A percentile compares a stretch with the other conserved stretches of the same genome.
These are phyloP conservation scores for Dendrophyllia cribrosa DNA, from an alignment of 64 coral and sea anemone species.

Conservation along the genomic window DNA sequence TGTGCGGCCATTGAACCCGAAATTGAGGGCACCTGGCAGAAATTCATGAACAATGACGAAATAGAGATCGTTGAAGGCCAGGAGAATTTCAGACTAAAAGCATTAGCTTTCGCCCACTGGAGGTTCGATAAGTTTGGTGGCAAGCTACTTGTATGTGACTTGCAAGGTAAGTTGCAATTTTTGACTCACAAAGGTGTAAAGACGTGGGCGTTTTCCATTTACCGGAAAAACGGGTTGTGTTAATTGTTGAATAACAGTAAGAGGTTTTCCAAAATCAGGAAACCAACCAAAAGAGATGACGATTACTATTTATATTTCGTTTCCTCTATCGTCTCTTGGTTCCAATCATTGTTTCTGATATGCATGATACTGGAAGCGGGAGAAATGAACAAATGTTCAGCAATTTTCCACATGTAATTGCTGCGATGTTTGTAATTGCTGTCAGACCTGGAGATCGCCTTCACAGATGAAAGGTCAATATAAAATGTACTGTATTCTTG, in stretches of 20 bases:
- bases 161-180: background rate
- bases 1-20: background rate
- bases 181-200: background rate
- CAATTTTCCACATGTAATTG: background rate
- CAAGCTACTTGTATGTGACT: background rate
- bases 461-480: background rate
- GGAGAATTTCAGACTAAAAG: background rate
- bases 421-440: background rate
- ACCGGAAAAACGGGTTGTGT: background rate
- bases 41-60: background rate
- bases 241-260: too few species aligned
- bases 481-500: too few species aligned
- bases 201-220: background rate
- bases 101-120: background rate
- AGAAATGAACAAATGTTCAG: background rate
- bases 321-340: background rate
- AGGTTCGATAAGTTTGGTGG: background rate
- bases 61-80: background rate
- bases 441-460: background rate
- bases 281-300: too few species aligned
- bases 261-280: too few species aligned
- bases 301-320: too few species aligned
- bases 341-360: background rate
- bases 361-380: background rate
- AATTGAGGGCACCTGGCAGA: constrained; percentile 3